Evolutionary conservation across 1,140 invertebrate genomes (phyloP).

Genomic region (Drosophila seguyi): DNA sequence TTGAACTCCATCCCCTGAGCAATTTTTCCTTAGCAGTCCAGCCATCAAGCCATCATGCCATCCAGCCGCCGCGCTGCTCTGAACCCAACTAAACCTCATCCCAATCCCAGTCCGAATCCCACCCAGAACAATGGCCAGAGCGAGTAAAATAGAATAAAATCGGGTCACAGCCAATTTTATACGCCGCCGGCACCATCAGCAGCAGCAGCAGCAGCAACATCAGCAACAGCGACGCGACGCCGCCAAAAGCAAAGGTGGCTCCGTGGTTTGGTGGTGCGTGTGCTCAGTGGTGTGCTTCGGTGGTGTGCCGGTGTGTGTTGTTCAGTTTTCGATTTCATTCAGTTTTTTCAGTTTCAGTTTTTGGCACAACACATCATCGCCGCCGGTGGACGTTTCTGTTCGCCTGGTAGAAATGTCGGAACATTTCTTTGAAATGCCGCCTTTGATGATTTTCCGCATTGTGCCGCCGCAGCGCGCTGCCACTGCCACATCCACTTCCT

Average conservation of each 20-base stretch:
- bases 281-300: slow-evolving; percentile 15
- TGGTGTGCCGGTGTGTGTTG: slow-evolving; percentile 36
- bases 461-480: slow-evolving; percentile 50
- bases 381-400: slow-evolving; percentile 59
- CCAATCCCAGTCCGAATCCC: not conserved
- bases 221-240: slow-evolving; percentile 35
- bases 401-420: slow-evolving; percentile 78
- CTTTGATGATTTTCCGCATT: slow-evolving; percentile 80
- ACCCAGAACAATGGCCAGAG: slow-evolving; percentile 33
- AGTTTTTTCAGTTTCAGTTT: slow-evolving; percentile 42
- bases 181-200: slow-evolving; percentile 39
- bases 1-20: slow-evolving; percentile 32
- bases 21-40: slow-evolving; percentile 25
- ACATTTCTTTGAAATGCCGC: slow-evolving; percentile 82
- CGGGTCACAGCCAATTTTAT: slow-evolving; percentile 80
- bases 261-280: slow-evolving; percentile 37
- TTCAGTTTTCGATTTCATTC: slow-evolving; percentile 74
- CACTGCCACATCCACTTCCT: slow-evolving; percentile 47
- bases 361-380: slow-evolving; percentile 75
- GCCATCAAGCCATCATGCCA: not conserved
- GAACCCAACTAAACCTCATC: slow-evolving; percentile 7
- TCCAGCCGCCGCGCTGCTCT: slow-evolving; percentile 4
- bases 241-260: slow-evolving; percentile 49
- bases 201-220: slow-evolving; percentile 13
- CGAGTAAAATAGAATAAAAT: slow-evolving; percentile 67